These are phyloP conservation scores for Drosophila takahashii DNA, from an alignment of 1,140 invertebrate species.

Conservation along the genomic window DNA sequence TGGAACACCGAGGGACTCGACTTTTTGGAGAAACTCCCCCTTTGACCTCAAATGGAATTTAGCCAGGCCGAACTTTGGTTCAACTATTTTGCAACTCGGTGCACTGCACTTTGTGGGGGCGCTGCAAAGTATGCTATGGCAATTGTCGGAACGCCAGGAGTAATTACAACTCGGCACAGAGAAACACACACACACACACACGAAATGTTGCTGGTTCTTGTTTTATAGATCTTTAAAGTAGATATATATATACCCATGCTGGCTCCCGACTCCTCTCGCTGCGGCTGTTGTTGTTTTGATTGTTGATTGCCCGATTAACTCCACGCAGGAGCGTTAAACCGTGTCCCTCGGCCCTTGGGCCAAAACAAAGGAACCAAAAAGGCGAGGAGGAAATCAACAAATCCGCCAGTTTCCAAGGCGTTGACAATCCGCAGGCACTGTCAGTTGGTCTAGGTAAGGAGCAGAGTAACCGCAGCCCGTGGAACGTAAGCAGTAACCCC, in stretches of 20 bases:
- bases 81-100: slow-evolving; percentile 9
- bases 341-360: slow-evolving; percentile 41
- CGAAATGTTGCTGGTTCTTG: slow-evolving; percentile 5
- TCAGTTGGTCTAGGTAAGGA: slow-evolving; percentile 48
- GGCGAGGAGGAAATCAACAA: slow-evolving; percentile 41
- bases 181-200: slow-evolving; percentile 10
- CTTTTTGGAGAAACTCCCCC: background rate
- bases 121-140: slow-evolving; percentile 27
- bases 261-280: slow-evolving; percentile 6
- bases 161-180: slow-evolving; percentile 36
- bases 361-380: slow-evolving; percentile 23
- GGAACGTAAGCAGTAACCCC: background rate
- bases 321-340: slow-evolving; percentile 49
- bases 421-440: slow-evolving; percentile 56
- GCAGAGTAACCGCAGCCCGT: background rate
- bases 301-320: slow-evolving; percentile 41
- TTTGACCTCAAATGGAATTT: slow-evolving; percentile 1
- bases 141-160: slow-evolving; percentile 21
- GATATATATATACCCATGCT: slow-evolving; percentile 46
- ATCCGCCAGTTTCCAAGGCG: slow-evolving; percentile 71
- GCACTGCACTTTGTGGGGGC: slow-evolving; percentile 6
- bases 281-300: slow-evolving; percentile 22
- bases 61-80: slow-evolving; percentile 1
- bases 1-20: background rate
- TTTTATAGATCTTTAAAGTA: slow-evolving; percentile 43